A percentile compares a stretch with the other conserved stretches of the same genome.
Conservation (phyloP, 2,888 invertebrate genomes). For the Taphrorychus bicolor region DNA sequence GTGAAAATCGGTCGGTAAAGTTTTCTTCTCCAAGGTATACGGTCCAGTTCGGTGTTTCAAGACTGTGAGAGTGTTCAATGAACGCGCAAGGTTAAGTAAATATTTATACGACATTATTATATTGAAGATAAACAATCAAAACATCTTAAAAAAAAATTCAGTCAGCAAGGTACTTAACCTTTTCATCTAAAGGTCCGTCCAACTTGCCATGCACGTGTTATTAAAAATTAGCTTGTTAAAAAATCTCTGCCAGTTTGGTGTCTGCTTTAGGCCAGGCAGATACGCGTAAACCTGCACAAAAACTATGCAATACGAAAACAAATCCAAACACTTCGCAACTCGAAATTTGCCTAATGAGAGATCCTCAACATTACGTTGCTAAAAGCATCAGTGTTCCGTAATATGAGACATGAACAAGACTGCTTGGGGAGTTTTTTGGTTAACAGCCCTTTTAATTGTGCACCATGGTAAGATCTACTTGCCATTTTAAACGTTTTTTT, state of each 20-base stretch:
- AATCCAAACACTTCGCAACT: not conserved
- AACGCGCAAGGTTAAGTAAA: not conserved
- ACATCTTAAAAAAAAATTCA: no score
- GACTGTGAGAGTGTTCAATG: conserved; percentile 5
- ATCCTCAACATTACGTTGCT: not conserved
- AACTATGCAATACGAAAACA: not conserved
- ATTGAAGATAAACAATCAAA: no score
- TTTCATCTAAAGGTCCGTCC: no score
- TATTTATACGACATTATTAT: not conserved
- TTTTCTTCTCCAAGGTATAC: conserved; percentile 15
- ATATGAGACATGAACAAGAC: not conserved
- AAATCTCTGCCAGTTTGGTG: no score
- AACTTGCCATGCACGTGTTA: no score
- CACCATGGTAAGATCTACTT: no score
- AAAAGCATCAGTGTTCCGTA: not conserved
- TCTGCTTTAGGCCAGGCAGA: not conserved
- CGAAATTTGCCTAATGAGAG: not conserved
- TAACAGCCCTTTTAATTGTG: no score
- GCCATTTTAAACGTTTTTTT: no score
- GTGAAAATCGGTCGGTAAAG: conserved; percentile 21
- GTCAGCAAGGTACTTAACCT: no score
- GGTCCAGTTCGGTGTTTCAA: conserved; percentile 14
- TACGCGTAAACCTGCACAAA: not conserved
- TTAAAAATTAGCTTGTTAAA: no score
- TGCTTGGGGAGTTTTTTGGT: not conserved